Evolutionary conservation across 2,113 vertebrate genomes (phyloP).

Genomic region (Seriola aureovittata): DNA sequence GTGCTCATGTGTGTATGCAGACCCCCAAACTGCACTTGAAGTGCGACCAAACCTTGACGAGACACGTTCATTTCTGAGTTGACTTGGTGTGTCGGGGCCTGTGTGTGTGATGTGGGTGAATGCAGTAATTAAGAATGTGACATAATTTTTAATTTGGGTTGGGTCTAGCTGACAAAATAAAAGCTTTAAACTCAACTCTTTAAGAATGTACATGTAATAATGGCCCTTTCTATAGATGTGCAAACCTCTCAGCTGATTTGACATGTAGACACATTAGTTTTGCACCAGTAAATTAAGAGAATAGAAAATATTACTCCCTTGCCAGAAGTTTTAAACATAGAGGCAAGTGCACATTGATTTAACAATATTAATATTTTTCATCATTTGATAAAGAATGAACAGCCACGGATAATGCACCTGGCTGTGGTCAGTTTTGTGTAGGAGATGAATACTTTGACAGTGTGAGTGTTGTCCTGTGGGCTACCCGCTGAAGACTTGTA

Average conservation of each 20-base stretch:
- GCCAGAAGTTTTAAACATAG: not conserved
- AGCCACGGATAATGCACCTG: rapidly evolving
- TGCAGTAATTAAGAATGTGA: not conserved
- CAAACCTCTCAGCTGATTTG: not conserved
- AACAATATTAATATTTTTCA: not conserved
- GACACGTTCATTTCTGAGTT: not conserved
- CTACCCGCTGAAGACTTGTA: conserved; percentile 9
- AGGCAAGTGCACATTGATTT: not conserved
- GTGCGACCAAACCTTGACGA: not conserved
- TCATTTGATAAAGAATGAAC: not conserved
- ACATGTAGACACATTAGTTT: not conserved
- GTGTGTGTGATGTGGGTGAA: not conserved
- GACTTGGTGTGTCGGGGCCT: conserved; percentile 4
- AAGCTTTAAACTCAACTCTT: not conserved
- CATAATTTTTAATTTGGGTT: not conserved
- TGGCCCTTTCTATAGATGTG: not conserved
- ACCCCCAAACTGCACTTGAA: not conserved
- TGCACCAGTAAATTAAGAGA: not conserved
- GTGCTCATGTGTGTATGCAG: no score
- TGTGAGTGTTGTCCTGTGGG: conserved; percentile 19
- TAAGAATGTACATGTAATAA: not conserved
- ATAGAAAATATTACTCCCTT: not conserved
- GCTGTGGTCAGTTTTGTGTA: conserved; percentile 6
- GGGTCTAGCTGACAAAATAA: not conserved
- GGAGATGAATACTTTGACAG: not conserved